These are phyloP conservation scores for Pteromalus puparum DNA, from an alignment of 1,140 invertebrate species.

Conservation along the genomic window DNA sequence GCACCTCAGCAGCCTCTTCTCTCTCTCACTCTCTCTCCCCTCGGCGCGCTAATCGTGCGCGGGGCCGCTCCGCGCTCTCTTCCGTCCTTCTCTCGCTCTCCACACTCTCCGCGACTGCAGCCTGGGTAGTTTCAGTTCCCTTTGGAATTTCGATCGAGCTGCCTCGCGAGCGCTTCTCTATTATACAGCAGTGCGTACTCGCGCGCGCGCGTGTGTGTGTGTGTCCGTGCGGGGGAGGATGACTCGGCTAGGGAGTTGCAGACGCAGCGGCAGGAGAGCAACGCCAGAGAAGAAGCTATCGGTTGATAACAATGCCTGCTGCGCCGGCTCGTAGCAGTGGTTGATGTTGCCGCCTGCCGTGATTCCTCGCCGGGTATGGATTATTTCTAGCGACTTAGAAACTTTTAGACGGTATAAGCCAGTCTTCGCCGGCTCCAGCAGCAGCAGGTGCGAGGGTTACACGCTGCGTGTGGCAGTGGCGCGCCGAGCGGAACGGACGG, in stretches of 20 bases:
- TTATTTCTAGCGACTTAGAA: too few relatives aligned
- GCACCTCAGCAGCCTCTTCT: neutral
- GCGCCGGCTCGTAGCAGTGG: neutral
- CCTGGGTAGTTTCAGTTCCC: constrained; percentile 51
- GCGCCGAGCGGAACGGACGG: constrained; percentile 24
- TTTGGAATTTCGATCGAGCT: constrained; percentile 51
- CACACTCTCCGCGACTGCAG: constrained; percentile 25
- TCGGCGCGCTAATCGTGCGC: constrained; percentile 25
- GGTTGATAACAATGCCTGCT: neutral
- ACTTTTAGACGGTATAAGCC: too few relatives aligned
- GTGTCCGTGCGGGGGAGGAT: neutral
- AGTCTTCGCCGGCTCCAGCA: neutral
- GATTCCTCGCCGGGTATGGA: neutral
- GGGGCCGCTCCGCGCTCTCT: constrained; percentile 29
- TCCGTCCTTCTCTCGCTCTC: constrained; percentile 40
- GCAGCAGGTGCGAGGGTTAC: neutral
- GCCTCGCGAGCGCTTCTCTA: neutral
- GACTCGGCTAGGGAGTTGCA: neutral
- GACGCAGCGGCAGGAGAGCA: neutral
- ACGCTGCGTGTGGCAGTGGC: neutral
- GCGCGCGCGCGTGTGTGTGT: neutral
- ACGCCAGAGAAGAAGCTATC: neutral
- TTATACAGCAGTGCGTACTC: too few relatives aligned
- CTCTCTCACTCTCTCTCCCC: constrained; percentile 22
- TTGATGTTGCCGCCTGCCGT: neutral